phyloP scores from a whole-genome alignment of 2,797 vertebrate species.

The Dipus sagitta region DNA sequence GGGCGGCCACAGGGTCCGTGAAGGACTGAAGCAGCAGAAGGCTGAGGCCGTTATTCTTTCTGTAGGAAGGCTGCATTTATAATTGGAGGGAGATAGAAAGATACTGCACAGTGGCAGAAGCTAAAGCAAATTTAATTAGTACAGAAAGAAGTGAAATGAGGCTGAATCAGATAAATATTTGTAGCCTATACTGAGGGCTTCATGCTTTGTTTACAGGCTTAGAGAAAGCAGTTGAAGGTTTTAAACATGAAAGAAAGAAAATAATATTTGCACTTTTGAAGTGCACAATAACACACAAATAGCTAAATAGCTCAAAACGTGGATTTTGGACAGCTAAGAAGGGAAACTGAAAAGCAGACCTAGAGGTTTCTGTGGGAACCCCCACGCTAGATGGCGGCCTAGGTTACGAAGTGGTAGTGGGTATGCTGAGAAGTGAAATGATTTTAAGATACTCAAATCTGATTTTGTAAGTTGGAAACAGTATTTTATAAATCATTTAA shows the following conservation, averaged over 20 bases:
- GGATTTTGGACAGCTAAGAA: not conserved
- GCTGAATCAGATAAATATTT: not conserved
- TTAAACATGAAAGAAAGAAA: conserved; percentile 4
- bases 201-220: not conserved
- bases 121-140: not conserved
- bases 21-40: not conserved
- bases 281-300: not conserved
- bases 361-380: not conserved
- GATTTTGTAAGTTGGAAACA: not conserved
- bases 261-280: not conserved
- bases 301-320: not conserved
- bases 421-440: not conserved
- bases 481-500: not conserved
- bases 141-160: not conserved
- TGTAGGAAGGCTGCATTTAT: not conserved
- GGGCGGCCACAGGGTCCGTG: fast-evolving
- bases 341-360: not conserved
- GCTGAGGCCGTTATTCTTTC: not conserved
- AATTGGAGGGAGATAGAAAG: not conserved
- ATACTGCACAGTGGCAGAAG: not conserved
- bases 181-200: not conserved
- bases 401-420: not conserved
- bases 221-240: not conserved
- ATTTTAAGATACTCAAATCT: not conserved
- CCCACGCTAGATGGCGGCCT: too few species aligned